Conservation (phyloP, 2,888 invertebrate genomes). For the Himalopsyche tibetana region DNA sequence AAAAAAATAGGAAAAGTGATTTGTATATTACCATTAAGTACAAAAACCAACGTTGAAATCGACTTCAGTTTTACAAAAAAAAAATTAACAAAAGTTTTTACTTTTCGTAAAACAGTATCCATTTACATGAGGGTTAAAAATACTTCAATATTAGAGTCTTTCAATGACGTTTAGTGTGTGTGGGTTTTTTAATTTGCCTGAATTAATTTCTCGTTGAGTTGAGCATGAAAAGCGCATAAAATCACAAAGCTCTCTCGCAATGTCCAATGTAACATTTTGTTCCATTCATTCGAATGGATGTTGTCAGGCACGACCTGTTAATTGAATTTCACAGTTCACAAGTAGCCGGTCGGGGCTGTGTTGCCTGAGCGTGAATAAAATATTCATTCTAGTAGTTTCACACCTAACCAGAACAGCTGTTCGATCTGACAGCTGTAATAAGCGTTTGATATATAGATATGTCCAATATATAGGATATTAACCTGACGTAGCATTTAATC, state of each 20-base stretch:
- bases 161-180: no score
- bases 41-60: no score
- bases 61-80: no score
- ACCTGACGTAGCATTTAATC: background rate
- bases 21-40: no score
- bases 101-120: no score
- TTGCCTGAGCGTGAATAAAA: background rate
- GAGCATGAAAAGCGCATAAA: background rate
- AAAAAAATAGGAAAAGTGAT: no score
- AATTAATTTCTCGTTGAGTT: background rate
- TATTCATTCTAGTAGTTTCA: slow-evolving; percentile 28
- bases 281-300: slow-evolving; percentile 20
- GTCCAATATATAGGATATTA: background rate
- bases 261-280: background rate
- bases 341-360: background rate
- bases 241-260: background rate
- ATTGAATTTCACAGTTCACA: slow-evolving; percentile 36
- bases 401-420: slow-evolving; percentile 35
- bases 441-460: background rate
- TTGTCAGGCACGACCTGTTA: slow-evolving; percentile 17
- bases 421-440: slow-evolving; percentile 31
- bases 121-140: no score
- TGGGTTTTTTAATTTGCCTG: no score
- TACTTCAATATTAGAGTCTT: no score
- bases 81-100: no score